Evolutionary conservation across 2,797 vertebrate genomes (phyloP).

Genomic region (Spinibarbus caldwelli): DNA sequence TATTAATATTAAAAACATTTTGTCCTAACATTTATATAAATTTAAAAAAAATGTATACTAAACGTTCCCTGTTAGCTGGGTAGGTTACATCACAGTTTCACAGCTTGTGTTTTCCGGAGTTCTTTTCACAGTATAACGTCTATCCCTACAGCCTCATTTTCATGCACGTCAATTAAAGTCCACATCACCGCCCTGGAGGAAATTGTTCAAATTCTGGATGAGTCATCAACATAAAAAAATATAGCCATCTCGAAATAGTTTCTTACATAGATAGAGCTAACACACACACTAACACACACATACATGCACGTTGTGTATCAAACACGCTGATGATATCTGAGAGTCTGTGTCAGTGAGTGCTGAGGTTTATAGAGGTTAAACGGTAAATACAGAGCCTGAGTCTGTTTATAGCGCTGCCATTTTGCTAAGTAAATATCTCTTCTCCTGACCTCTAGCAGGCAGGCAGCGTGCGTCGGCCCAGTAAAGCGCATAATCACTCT

Average conservation of each 20-base stretch:
- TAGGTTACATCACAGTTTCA: neutral
- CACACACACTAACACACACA: neutral
- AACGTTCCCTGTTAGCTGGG: neutral
- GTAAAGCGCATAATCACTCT: conserved; percentile 66
- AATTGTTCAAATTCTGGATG: neutral
- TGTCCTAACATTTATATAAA: neutral
- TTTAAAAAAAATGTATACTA: no score
- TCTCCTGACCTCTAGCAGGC: conserved; percentile 57
- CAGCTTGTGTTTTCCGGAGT: neutral
- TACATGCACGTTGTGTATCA: neutral
- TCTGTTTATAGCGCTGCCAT: conserved; percentile 36
- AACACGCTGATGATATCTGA: conserved; percentile 4
- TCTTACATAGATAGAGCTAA: neutral
- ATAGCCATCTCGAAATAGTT: neutral
- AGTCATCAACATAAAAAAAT: neutral
- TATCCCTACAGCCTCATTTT: conserved; percentile 3
- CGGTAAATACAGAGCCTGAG: conserved; percentile 14
- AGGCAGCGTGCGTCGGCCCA: conserved; percentile 53
- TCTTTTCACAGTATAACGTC: neutral
- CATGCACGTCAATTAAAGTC: neutral
- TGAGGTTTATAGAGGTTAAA: conserved; percentile 48
- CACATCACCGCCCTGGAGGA: neutral
- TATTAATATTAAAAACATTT: neutral
- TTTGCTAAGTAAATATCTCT: conserved; percentile 55
- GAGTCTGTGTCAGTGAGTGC: neutral